Evolutionary conservation across 2,113 vertebrate species (phyloP).

Genomic region (Toxostoma redivivum): DNA sequence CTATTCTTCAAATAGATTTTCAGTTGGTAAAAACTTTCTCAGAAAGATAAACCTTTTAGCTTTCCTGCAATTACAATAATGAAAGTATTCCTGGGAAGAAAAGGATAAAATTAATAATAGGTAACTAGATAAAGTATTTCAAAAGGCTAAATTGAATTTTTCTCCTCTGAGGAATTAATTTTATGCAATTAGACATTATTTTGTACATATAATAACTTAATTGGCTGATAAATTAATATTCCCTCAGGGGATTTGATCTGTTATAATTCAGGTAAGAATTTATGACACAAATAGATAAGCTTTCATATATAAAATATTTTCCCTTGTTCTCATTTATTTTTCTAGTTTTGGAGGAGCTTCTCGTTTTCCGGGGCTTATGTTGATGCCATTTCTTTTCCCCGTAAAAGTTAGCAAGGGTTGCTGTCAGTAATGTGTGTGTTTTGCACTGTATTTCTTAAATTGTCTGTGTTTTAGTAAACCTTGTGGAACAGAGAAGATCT

Average conservation of each 20-base stretch:
- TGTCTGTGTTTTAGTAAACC: not conserved
- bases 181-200: not conserved
- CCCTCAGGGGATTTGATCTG: not conserved
- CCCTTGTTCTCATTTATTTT: not conserved
- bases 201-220: not conserved
- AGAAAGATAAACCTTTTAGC: not conserved
- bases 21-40: not conserved
- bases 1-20: not conserved
- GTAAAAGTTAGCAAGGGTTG: not conserved
- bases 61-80: not conserved
- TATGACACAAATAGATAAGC: not conserved
- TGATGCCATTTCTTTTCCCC: not conserved
- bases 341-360: not conserved
- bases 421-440: not conserved
- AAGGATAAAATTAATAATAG: not conserved
- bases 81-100: not conserved
- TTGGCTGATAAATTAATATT: not conserved
- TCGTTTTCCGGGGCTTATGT: not conserved
- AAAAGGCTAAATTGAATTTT: constrained; percentile 6
- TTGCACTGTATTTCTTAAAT: not conserved
- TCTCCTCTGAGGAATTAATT: not conserved
- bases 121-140: not conserved
- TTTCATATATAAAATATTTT: not conserved
- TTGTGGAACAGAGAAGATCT: not conserved
- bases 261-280: not conserved